Evolutionary conservation across 2,797 vertebrate species (phyloP).

Genomic region (Notoglanidium macrostoma): DNA sequence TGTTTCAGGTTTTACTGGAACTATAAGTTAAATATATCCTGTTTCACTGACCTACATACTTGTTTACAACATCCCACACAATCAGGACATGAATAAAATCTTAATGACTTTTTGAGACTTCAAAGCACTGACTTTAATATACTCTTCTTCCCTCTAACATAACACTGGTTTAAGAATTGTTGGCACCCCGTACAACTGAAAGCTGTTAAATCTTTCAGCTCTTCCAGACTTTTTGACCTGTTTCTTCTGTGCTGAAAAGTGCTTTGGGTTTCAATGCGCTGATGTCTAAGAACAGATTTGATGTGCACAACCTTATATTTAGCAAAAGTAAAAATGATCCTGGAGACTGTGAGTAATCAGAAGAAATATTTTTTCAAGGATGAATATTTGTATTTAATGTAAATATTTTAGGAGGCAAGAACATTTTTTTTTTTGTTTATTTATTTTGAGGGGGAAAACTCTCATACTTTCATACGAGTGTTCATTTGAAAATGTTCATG

Average conservation of each 20-base stretch:
- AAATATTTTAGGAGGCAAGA: background rate
- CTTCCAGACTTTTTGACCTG: background rate
- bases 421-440: background rate
- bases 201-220: background rate
- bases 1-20: background rate
- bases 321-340: background rate
- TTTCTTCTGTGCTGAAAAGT: background rate
- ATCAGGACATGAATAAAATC: background rate
- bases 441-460: background rate
- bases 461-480: background rate
- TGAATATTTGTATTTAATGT: background rate
- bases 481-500: background rate
- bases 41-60: slow-evolving; percentile 28
- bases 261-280: background rate
- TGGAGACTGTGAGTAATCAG: background rate
- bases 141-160: background rate
- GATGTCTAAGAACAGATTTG: background rate
- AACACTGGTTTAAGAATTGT: background rate
- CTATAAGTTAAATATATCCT: background rate
- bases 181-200: background rate
- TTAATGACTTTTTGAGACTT: background rate
- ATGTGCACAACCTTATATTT: background rate
- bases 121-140: background rate
- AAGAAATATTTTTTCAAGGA: background rate
- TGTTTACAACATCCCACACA: slow-evolving; percentile 5